Percentiles rank a stretch among this genome's conserved stretches.
These are phyloP conservation scores for Criorhina ranunculi DNA, from an alignment of 2,888 invertebrate species.

Conservation along the genomic window DNA sequence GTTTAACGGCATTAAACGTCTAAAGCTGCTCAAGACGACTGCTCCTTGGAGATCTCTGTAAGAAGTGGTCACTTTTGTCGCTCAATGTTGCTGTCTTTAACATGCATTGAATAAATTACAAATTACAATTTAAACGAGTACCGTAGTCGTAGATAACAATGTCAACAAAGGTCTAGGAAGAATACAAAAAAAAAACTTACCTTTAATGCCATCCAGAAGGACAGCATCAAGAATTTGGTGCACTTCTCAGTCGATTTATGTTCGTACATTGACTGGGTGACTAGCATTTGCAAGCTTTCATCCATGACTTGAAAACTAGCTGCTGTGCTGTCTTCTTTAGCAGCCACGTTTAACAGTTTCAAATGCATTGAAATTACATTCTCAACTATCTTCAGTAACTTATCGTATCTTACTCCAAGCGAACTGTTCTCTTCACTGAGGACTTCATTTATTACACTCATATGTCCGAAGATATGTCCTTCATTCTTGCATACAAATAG, in stretches of 20 bases:
- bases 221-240: constrained; percentile 89
- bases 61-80: too few species aligned
- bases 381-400: constrained; percentile 79
- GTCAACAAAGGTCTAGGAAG: too few species aligned
- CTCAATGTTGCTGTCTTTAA: too few species aligned
- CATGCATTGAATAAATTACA: too few species aligned
- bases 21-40: too few species aligned
- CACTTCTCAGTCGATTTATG: constrained; percentile 78
- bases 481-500: constrained; percentile 85
- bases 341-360: constrained; percentile 80
- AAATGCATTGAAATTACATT: constrained; percentile 79
- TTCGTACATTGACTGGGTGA: constrained; percentile 84
- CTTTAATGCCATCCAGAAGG: constrained; percentile 92
- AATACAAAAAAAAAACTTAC: too few species aligned
- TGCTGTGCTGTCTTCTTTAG: constrained; percentile 83
- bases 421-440: constrained; percentile 67
- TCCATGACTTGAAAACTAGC: constrained; percentile 93
- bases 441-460: constrained; percentile 80
- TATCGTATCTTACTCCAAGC: constrained; percentile 50
- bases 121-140: too few species aligned
- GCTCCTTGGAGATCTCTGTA: too few species aligned
- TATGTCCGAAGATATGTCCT: constrained; percentile 85
- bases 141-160: too few species aligned
- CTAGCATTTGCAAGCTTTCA: constrained; percentile 88
- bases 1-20: too few species aligned